phyloP scores from a whole-genome alignment of 2,888 invertebrate species.

The Physocephala rufipes region DNA sequence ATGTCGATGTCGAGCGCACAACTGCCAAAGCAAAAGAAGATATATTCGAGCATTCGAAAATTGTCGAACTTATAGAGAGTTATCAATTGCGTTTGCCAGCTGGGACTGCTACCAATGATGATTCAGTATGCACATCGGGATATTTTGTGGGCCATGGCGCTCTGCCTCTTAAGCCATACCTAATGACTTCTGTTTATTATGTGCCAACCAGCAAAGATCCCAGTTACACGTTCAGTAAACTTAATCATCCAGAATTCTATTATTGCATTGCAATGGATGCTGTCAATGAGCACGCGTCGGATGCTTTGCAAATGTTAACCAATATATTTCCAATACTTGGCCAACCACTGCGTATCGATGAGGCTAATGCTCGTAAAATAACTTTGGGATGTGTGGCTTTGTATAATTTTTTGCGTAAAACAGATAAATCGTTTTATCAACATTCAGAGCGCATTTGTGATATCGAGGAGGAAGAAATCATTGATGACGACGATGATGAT shows the following conservation, averaged over 20 bases:
- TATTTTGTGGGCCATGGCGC: constrained; percentile 57
- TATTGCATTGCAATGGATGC: constrained; percentile 52
- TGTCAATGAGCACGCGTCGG: constrained; percentile 52
- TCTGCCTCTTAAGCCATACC: constrained; percentile 57
- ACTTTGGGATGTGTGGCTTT: constrained; percentile 61
- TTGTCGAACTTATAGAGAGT: constrained; percentile 55
- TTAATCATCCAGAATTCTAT: constrained; percentile 43
- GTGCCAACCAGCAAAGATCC: constrained; percentile 45
- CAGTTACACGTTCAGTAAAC: constrained; percentile 44
- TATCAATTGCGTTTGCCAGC: constrained; percentile 45
- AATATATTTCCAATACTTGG: constrained; percentile 62
- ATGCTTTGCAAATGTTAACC: constrained; percentile 58
- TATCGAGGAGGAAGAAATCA: constrained; percentile 43
- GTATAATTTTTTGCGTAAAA: constrained; percentile 62
- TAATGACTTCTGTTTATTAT: constrained; percentile 53
- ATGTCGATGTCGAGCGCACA: constrained; percentile 57
- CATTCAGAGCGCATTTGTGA: constrained; percentile 52
- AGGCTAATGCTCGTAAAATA: constrained; percentile 60
- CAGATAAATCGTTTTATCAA: constrained; percentile 57
- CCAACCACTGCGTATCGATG: constrained; percentile 59
- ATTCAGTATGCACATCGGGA: constrained; percentile 39
- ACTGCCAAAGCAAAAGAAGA: constrained; percentile 54
- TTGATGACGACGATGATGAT: constrained; percentile 58
- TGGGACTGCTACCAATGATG: background rate
- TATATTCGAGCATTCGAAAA: constrained; percentile 58